Base-by-base conservation (phyloP, 2,113 vertebrate species). In the Nyctereutes procyonoides region DNA sequence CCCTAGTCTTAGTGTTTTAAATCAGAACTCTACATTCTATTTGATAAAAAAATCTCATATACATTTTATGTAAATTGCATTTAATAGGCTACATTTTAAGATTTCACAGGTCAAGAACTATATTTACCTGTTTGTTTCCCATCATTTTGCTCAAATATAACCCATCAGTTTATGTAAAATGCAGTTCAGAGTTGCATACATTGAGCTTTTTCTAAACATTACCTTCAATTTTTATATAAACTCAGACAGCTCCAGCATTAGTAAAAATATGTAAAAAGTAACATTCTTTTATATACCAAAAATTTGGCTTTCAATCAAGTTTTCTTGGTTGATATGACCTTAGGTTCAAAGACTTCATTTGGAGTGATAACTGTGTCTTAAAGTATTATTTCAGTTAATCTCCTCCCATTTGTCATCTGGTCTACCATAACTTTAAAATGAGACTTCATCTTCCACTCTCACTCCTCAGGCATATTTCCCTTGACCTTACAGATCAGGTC, bases 211-310 rank as follows among this genome's bases (percentile, higher is more conserved):
- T 92, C 3, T 60, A 74, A 96, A 95, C 14, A 84, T 48, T 62
- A 85, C 19, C 8, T 81, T 93, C 53, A 92, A 35, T 82, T 95
- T 90, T 90, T 35, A 53, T 84, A 84, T 51, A 8, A 91, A 76
- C 15, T 88, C 35, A 62, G 22, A 81, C 48, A 90, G 35, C 32
- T 69, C 19, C 38, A 89, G 17, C 7, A 58, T 82, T 92, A 77
- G 10, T 74, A 82, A 92, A 86, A 43, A 35, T 43, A 26, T 28
- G 14, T 38, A 62, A 69, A 58, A 60, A 53, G 38, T 93, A 65
- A 51, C 88, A 83, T n/a, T 63, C 4, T 71, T 71, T 28, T 55
- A 4, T 51, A 35, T 80, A 30, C 9, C 76, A 84, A 96, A 63
- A 60, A 32, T 17, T 67, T 63, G 62, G 28, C 55, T 71, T 16